Percentiles rank a stretch among this genome's conserved stretches.
phyloP scores from a whole-genome alignment of 2,113 vertebrate species.

The Psilopsiagon aymara region DNA sequence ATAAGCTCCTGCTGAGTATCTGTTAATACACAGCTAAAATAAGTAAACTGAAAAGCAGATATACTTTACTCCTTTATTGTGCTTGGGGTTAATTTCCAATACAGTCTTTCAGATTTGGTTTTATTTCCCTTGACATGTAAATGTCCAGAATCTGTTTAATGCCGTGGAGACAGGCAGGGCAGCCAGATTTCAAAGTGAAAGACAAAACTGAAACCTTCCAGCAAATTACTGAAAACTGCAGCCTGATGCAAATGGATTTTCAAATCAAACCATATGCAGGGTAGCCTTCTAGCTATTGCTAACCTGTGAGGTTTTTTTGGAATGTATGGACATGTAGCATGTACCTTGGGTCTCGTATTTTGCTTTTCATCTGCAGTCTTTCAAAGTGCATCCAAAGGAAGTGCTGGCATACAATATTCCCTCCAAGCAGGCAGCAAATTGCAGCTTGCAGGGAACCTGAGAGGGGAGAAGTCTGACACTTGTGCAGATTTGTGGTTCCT shows the following conservation, averaged over 20 bases:
- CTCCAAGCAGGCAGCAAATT: not conserved
- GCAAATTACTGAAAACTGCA: not conserved
- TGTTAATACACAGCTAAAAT: not conserved
- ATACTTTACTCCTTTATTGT: not conserved
- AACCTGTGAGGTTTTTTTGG: not conserved
- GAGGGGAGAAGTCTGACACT: not conserved
- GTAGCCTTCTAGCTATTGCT: not conserved
- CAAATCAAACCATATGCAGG: not conserved
- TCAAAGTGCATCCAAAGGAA: not conserved
- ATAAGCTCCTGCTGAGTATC: not conserved
- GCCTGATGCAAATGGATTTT: not conserved
- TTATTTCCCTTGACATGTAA: not conserved
- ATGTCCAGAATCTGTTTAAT: fast-evolving
- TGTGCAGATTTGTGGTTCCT: not conserved
- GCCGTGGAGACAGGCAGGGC: not conserved
- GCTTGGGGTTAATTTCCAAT: not conserved
- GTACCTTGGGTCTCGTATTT: not conserved
- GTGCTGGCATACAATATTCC: not conserved
- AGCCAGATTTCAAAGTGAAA: not conserved
- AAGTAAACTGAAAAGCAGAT: not conserved
- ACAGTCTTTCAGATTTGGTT: not conserved
- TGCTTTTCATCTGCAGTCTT: not conserved
- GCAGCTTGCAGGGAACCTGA: not conserved
- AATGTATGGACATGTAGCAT: not conserved
- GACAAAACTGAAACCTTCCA: not conserved